Conservation (phyloP, 2,797 vertebrate genomes). For the Phylloscopus collybita region DNA sequence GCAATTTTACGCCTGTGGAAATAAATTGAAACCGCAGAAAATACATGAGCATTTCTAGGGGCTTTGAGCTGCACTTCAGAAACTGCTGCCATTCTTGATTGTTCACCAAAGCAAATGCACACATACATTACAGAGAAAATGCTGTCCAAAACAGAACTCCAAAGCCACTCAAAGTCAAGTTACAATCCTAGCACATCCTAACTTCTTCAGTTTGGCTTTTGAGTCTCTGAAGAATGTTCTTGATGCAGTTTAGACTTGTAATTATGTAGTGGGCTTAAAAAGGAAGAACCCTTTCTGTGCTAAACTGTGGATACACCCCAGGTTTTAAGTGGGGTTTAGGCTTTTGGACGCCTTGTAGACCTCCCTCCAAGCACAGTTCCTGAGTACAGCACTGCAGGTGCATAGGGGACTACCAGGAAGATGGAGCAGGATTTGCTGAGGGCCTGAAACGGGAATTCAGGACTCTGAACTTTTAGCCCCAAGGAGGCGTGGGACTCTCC, state of each 20-base stretch:
- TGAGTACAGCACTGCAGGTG: neutral
- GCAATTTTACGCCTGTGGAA: neutral
- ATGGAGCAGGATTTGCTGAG: too few relatives aligned
- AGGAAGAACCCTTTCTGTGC: neutral
- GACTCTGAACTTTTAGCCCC: too few relatives aligned
- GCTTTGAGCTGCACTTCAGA: neutral
- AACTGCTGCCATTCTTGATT: neutral
- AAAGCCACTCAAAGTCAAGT: accelerated
- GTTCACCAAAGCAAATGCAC: neutral
- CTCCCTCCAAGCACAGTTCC: too few relatives aligned
- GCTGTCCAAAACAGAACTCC: neutral
- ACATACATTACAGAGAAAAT: neutral
- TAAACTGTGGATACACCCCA: accelerated
- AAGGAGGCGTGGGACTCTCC: too few relatives aligned
- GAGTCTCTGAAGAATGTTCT: too few relatives aligned
- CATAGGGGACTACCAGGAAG: too few relatives aligned
- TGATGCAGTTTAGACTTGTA: accelerated
- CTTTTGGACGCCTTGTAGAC: neutral
- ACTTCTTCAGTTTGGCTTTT: neutral
- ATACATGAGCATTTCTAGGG: neutral
- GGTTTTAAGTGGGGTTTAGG: neutral
- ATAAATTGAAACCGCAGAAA: too few relatives aligned
- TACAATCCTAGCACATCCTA: neutral
- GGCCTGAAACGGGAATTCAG: too few relatives aligned
- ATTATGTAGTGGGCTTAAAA: neutral